A percentile compares a stretch with the other conserved stretches of the same genome.
Conservation (phyloP, 1,140 invertebrate species). For the Diploscapter pachys region DNA sequence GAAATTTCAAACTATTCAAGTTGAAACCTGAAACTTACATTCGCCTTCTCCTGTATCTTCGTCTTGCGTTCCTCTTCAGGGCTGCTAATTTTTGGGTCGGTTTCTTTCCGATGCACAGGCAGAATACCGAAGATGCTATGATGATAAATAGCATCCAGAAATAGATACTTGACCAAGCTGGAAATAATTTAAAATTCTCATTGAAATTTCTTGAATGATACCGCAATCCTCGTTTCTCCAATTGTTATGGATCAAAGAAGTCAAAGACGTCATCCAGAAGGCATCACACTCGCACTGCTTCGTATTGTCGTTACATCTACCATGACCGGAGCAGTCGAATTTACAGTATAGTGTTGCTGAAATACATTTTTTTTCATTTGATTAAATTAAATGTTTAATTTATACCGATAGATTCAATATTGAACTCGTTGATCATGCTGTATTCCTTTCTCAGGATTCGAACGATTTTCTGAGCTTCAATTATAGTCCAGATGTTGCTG, state of each 20-base stretch:
- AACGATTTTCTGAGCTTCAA: background rate
- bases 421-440: conserved; percentile 12
- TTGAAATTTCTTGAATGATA: too few species aligned
- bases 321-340: conserved; percentile 7
- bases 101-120: too few species aligned
- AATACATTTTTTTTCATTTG: background rate
- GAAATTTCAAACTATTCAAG: too few species aligned
- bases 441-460: conserved; percentile 5
- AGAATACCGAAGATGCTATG: too few species aligned
- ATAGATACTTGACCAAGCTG: conserved; percentile 15
- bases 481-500: too few species aligned
- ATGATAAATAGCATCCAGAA: too few species aligned
- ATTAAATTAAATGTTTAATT: conserved; percentile 2
- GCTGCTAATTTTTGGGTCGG: too few species aligned
- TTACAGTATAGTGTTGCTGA: conserved; percentile 6
- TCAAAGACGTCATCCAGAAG: conserved; percentile 12
- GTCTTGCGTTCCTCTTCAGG: too few species aligned
- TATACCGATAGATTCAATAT: background rate
- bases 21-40: too few species aligned
- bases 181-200: too few species aligned
- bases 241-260: background rate
- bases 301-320: conserved; percentile 2
- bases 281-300: conserved; percentile 15
- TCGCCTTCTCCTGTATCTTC: too few species aligned
- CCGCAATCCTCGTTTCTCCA: conserved; percentile 9